Conservation (phyloP, 1,140 invertebrate species). For the Physella acuta region DNA sequence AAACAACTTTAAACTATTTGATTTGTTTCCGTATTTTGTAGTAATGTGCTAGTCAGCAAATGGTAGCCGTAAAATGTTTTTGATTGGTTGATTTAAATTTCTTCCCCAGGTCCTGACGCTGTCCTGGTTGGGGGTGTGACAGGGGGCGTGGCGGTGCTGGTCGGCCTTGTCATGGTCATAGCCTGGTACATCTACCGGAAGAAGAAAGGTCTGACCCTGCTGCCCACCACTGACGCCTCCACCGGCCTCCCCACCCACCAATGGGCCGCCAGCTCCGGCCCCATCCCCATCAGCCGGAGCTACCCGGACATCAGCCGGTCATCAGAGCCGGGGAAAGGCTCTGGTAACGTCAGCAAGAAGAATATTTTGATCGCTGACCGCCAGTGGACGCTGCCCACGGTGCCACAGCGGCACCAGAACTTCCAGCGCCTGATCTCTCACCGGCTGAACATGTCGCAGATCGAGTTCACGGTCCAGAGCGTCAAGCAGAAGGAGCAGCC, state of each 20-base stretch:
- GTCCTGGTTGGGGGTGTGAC: conserved; percentile 22
- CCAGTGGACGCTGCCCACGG: conserved; percentile 78
- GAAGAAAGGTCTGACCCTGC: conserved; percentile 8
- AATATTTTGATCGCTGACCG: conserved; percentile 62
- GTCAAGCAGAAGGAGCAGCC: conserved; percentile 53
- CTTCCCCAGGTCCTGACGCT: conserved; percentile 29
- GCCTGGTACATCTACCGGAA: conserved; percentile 32
- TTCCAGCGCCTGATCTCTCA: conserved; percentile 79
- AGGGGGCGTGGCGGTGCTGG: conserved; percentile 21
- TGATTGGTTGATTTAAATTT: no score
- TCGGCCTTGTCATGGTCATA: conserved; percentile 26
- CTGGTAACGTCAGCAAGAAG: conserved; percentile 38
- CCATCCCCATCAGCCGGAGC: conserved; percentile 30
- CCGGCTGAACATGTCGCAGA: conserved; percentile 72
- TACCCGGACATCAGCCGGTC: conserved; percentile 27
- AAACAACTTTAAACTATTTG: no score
- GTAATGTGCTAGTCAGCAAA: no score
- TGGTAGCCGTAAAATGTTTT: no score
- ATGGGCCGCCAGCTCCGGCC: conserved; percentile 4
- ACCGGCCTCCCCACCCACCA: neutral
- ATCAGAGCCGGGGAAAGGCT: conserved; percentile 29
- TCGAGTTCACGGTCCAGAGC: conserved; percentile 72
- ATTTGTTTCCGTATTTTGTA: no score
- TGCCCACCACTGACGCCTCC: conserved; percentile 12
- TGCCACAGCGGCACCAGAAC: conserved; percentile 75